Evolutionary conservation across 2,113 vertebrate genomes (phyloP), one percentile per base, ranked within the genome.

Genomic region (Semicossyphus pulcher): DNA sequence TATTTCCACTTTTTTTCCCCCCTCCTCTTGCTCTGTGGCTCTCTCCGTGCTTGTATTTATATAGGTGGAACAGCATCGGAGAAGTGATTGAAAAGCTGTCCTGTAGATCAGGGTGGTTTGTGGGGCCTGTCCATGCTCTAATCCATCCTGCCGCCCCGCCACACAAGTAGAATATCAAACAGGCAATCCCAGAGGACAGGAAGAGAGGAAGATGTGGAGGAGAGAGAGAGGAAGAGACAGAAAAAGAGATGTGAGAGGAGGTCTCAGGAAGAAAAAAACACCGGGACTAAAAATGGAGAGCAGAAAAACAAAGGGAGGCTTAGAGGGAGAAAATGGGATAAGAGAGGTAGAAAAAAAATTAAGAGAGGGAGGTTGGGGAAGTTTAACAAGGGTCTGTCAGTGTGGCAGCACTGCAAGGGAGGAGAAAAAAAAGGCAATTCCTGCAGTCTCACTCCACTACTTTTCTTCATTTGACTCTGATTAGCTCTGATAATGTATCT

Each of bases 401-500:
- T 9, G 21, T 41, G 49, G 79, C 59, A 56, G 75, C 31, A 48
- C 28, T 54, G 53, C 39, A 72, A 72, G 31, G 84, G 87, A 89
- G 89, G 89, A 84, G 80, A 80, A 88, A 82, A 88, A 90, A 86
- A 89, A 95, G 93, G 90, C 92, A 94, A 95, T 95, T 95, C 93
- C 88, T 90, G 74, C 82, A 72, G 94, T 95, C 94, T 95, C 93
- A 94, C 94, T 94, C 92, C 91, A 92, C 92, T 95, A 92, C 92
- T 92, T 96, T 95, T 95, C 94, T 95, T 95, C 94, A 96, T 96
- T 95, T 96, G 93, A 93, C 93, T 95, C 94, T 93, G 94, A 95
- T 97, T 96, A 96, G 91, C 88, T 96, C 90, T 92, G 92, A 96
- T 96, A 96, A 96, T 95, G 87, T 95, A 94, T 95, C 88, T 92